Conservation (phyloP, 2,113 vertebrate genomes). For the Motacilla tschutschensis region DNA sequence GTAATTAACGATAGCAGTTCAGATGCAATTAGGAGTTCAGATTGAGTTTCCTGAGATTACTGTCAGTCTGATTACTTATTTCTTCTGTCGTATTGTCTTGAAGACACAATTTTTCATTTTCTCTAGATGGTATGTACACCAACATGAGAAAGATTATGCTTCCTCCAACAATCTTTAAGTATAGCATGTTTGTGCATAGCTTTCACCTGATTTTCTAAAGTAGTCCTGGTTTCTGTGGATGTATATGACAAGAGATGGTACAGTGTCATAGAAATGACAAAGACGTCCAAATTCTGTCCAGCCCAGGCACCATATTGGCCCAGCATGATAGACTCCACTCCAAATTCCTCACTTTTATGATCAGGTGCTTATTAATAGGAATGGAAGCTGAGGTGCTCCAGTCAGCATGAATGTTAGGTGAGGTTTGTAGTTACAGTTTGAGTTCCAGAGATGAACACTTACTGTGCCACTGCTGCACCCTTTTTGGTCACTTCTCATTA, state of each 20-base stretch:
- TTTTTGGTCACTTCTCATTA: neutral
- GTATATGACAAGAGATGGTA: accelerated
- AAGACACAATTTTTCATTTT: neutral
- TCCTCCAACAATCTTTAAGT: neutral
- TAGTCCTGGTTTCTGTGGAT: neutral
- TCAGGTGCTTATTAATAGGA: neutral
- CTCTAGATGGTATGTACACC: neutral
- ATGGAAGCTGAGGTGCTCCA: neutral
- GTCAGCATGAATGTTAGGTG: neutral
- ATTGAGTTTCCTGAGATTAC: conserved; percentile 2
- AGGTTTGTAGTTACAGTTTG: neutral
- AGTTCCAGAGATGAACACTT: neutral
- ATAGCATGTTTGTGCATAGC: neutral
- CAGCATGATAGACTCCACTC: neutral
- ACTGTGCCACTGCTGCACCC: neutral
- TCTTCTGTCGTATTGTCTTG: neutral
- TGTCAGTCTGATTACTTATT: neutral
- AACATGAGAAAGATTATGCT: neutral
- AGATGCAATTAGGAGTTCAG: conserved; percentile 1
- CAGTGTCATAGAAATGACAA: neutral
- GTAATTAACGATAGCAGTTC: neutral
- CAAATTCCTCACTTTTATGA: neutral
- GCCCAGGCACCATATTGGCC: neutral
- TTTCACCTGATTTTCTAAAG: neutral
- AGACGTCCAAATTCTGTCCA: neutral